Evolutionary conservation across 2,797 vertebrate species (phyloP).

Genomic region (Pseudochirops corinnae): DNA sequence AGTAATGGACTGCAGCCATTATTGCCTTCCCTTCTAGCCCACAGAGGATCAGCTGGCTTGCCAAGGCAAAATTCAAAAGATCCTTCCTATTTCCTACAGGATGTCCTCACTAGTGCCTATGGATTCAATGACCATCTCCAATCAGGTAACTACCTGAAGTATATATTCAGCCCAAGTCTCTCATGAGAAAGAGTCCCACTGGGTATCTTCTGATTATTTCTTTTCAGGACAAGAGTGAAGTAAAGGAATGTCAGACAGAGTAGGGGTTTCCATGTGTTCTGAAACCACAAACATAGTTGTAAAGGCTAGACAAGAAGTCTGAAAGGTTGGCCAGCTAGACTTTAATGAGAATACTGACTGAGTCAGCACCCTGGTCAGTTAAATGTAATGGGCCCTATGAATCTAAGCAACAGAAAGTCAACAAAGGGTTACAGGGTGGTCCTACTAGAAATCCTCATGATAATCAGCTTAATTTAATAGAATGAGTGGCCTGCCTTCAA

Average conservation of each 20-base stretch:
- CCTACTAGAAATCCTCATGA: neutral
- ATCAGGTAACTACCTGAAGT: neutral
- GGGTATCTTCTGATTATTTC: neutral
- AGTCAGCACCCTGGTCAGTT: neutral
- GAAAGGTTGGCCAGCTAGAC: neutral
- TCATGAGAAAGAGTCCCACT: neutral
- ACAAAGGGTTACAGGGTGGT: neutral
- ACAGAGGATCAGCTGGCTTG: neutral
- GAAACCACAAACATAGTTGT: neutral
- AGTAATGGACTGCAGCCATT: neutral
- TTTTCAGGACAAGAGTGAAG: neutral
- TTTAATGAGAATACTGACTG: neutral
- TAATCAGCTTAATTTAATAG: neutral
- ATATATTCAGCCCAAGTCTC: neutral
- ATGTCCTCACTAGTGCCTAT: neutral
- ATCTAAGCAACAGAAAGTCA: neutral
- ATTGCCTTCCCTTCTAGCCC: neutral
- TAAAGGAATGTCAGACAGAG: neutral
- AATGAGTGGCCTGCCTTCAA: neutral
- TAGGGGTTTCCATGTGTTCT: neutral
- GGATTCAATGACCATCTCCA: neutral
- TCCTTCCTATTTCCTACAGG: neutral
- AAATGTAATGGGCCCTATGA: neutral
- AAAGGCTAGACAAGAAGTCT: neutral
- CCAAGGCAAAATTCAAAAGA: neutral